Evolutionary conservation across 2,113 vertebrate genomes (phyloP).

Genomic region (Ranitomeya imitator): DNA sequence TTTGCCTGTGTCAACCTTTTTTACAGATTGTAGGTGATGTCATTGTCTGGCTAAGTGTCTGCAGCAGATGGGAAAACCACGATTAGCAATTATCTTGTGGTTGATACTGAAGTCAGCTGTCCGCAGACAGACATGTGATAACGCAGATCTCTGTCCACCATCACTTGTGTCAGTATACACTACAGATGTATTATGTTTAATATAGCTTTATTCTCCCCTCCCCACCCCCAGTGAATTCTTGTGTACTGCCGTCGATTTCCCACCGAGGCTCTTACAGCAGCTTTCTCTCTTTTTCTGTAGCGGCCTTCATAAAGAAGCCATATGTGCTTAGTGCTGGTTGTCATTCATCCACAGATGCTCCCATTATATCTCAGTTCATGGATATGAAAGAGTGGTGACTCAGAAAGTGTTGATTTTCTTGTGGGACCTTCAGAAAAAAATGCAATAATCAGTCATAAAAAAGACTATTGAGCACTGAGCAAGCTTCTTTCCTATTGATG

Average conservation of each 20-base stretch:
- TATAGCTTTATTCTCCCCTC: neutral
- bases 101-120: neutral
- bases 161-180: neutral
- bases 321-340: neutral
- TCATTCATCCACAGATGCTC: slow-evolving; percentile 14
- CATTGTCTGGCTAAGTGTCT: slow-evolving; percentile 33
- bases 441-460: neutral
- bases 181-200: neutral
- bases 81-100: slow-evolving; percentile 11
- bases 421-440: neutral
- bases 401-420: neutral
- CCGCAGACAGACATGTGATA: slow-evolving; percentile 31
- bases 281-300: neutral
- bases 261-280: neutral
- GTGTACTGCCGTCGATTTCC: neutral
- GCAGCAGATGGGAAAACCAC: slow-evolving; percentile 38
- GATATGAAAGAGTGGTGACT: neutral
- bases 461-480: neutral
- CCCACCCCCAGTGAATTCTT: neutral
- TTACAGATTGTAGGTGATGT: slow-evolving; percentile 34
- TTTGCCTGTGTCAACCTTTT: slow-evolving; percentile 27
- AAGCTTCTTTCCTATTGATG: neutral
- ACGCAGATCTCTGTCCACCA: neutral
- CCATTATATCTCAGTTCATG: neutral
- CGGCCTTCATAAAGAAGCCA: neutral